A percentile compares a stretch with the other conserved stretches of the same genome.
These are phyloP conservation scores for Harpegnathos saltator DNA, from an alignment of 1,140 invertebrate species.

Conservation along the genomic window DNA sequence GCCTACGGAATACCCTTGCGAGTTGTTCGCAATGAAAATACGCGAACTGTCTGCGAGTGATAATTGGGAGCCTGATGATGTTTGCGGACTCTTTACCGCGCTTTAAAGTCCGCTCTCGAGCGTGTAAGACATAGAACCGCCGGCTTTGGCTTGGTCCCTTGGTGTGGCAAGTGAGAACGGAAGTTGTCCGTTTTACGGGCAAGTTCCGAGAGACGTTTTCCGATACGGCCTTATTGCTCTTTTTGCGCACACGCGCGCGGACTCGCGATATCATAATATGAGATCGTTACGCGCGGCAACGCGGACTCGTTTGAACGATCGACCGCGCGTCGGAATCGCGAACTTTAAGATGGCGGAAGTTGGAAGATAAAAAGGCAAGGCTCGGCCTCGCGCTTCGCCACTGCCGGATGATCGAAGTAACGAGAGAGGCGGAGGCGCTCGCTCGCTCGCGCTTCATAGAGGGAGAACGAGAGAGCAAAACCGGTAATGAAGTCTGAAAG, in stretches of 20 bases:
- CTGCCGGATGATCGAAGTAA: not conserved
- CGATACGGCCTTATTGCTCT: constrained; percentile 11
- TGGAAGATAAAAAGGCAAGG: constrained; percentile 34
- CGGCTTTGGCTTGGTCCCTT: constrained; percentile 11
- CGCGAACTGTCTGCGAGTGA: not conserved
- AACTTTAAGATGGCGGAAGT: constrained; percentile 51
- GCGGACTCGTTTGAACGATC: constrained; percentile 15
- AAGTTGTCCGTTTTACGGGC: constrained; percentile 1
- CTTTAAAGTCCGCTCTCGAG: constrained; percentile 19
- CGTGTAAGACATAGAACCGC: not conserved
- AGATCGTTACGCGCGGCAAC: constrained; percentile 23
- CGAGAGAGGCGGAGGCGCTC: constrained; percentile 29
- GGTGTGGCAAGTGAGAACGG: not conserved
- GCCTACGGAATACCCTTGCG: not conserved
- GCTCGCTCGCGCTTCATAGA: no score
- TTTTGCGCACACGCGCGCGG: not conserved
- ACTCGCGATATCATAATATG: constrained; percentile 26
- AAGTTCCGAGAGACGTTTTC: constrained; percentile 26
- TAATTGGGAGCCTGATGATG: not conserved
- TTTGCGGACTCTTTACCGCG: not conserved
- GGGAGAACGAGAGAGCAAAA: constrained; percentile 9
- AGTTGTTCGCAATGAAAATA: constrained; percentile 34
- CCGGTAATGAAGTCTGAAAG: constrained; percentile 54
- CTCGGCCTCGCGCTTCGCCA: constrained; percentile 15
- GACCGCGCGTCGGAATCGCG: constrained; percentile 15